These are phyloP conservation scores for Magallana gigas DNA, from an alignment of 1,140 invertebrate species.

Conservation along the genomic window DNA sequence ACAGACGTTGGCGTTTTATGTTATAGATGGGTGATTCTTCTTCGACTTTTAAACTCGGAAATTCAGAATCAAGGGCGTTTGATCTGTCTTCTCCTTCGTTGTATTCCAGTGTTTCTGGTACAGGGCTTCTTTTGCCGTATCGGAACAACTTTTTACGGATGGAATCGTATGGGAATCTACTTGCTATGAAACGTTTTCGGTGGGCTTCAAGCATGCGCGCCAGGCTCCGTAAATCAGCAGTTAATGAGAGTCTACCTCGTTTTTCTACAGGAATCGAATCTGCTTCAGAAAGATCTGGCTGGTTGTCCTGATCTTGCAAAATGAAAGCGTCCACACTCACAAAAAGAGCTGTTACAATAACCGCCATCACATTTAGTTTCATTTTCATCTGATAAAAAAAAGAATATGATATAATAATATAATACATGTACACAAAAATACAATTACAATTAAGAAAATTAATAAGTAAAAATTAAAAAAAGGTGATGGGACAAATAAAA, in stretches of 20 bases:
- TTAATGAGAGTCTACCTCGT: constrained; percentile 47
- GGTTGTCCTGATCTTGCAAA: not conserved
- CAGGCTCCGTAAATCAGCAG: constrained; percentile 48
- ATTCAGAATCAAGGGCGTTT: not conserved
- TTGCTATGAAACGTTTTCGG: not conserved
- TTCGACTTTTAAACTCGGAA: not conserved
- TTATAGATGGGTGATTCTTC: not conserved
- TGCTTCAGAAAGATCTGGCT: not conserved
- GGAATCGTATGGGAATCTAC: not conserved
- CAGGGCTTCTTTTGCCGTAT: constrained; percentile 39
- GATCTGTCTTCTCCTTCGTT: not conserved
- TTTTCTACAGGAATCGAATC: constrained; percentile 23
- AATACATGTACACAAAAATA: not conserved
- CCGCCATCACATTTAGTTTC: not conserved
- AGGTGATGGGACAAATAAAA: not conserved
- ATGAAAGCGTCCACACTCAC: not conserved
- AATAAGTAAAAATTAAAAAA: not conserved
- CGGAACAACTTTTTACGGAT: constrained; percentile 42
- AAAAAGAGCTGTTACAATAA: not conserved
- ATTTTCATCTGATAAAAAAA: not conserved
- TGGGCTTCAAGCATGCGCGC: constrained; percentile 51
- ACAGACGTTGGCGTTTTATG: constrained; percentile 42
- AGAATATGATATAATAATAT: too few species aligned
- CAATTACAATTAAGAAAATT: not conserved
- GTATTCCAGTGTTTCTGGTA: not conserved